Evolutionary conservation across 2,888 invertebrate species (phyloP).

Genomic region (Lasioglossum figueresi): DNA sequence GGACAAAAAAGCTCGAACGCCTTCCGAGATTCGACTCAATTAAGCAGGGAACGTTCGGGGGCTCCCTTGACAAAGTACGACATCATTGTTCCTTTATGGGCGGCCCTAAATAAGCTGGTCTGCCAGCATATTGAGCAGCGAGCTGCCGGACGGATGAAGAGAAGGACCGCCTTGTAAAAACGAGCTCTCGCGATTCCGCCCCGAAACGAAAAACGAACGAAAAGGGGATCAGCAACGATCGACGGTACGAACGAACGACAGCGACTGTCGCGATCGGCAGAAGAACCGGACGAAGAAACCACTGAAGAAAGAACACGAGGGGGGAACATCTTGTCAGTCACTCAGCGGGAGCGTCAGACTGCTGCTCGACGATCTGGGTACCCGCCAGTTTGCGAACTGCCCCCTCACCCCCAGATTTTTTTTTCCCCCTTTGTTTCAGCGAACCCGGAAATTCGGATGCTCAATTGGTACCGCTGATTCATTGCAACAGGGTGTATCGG

Average conservation of each 20-base stretch:
- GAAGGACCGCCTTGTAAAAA: constrained; percentile 64
- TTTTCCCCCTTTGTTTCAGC: background rate
- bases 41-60: constrained; percentile 71
- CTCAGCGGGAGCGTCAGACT: constrained; percentile 69
- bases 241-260: constrained; percentile 17
- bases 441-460: constrained; percentile 29
- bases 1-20: constrained; percentile 63
- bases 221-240: background rate
- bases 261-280: constrained; percentile 17
- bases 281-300: constrained; percentile 37
- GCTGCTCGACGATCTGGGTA: constrained; percentile 52
- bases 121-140: constrained; percentile 77
- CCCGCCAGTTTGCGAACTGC: constrained; percentile 19
- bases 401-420: background rate
- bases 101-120: constrained; percentile 77
- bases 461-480: background rate
- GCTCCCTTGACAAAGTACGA: constrained; percentile 80
- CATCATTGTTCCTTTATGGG: constrained; percentile 81
- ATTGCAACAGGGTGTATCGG: background rate
- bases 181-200: constrained; percentile 45
- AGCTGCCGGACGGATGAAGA: constrained; percentile 74
- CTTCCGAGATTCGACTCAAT: constrained; percentile 80
- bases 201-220: constrained; percentile 36
- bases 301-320: constrained; percentile 51
- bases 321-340: constrained; percentile 76